phyloP scores from a whole-genome alignment of 2,797 vertebrate genomes.

The Chiloscyllium punctatum region DNA sequence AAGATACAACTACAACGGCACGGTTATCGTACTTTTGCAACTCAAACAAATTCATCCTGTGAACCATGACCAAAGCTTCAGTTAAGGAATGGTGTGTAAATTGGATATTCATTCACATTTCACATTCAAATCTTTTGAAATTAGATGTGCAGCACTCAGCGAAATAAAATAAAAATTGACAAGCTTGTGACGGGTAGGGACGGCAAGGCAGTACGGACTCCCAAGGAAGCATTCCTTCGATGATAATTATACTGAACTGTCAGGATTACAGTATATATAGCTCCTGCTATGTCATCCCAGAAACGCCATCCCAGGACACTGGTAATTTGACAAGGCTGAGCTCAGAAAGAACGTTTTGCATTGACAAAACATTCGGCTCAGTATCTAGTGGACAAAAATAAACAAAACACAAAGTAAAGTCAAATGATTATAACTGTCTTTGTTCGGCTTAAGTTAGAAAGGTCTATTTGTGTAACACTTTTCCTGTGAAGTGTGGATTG shows the following conservation, averaged over 20 bases:
- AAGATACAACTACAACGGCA: background rate
- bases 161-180: slow-evolving; percentile 15
- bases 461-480: background rate
- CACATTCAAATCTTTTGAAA: background rate
- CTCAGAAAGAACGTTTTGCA: background rate
- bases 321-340: background rate
- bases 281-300: background rate
- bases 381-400: too few relatives aligned
- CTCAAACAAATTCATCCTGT: background rate
- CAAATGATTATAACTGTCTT: background rate
- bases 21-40: background rate
- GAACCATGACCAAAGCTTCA: background rate
- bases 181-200: background rate
- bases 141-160: background rate
- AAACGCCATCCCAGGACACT: background rate
- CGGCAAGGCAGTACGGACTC: background rate
- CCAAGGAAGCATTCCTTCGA: background rate
- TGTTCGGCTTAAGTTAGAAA: background rate
- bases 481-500: background rate
- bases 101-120: background rate
- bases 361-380: background rate
- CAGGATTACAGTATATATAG: too few relatives aligned
- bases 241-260: background rate
- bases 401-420: background rate
- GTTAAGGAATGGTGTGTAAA: background rate